Percentiles rank a stretch among this genome's conserved stretches.
These are phyloP conservation scores for Umimayanthus chanpuru DNA, from an alignment of 92 coral and sea anemone genomes.

Conservation along the genomic window DNA sequence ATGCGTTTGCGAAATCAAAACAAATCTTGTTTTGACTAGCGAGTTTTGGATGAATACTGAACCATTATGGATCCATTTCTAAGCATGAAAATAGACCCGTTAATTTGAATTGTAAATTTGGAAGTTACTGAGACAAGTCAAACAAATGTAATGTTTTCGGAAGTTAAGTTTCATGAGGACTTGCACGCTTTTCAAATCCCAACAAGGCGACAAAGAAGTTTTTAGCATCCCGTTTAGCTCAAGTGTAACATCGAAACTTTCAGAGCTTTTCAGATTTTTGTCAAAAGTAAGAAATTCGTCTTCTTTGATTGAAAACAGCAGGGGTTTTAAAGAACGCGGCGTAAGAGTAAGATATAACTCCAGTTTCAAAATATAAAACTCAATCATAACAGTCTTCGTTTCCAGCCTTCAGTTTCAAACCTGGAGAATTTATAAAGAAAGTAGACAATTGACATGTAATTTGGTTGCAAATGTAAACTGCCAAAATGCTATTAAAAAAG, in stretches of 20 bases:
- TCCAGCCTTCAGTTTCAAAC: no score
- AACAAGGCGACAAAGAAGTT: neutral
- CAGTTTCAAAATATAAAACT: neutral
- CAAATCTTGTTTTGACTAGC: neutral
- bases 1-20: neutral
- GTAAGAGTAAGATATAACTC: neutral
- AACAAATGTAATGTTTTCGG: neutral
- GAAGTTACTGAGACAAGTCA: constrained; percentile 7
- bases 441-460: neutral
- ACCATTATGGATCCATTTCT: neutral
- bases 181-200: neutral
- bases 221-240: neutral
- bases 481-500: no score
- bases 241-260: neutral
- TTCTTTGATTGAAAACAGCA: neutral
- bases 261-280: neutral
- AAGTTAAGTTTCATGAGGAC: neutral
- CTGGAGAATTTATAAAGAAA: no score
- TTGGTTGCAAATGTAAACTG: neutral
- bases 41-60: neutral
- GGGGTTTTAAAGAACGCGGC: neutral
- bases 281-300: neutral
- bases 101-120: constrained; percentile 43
- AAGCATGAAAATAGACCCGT: neutral
- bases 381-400: neutral